These are phyloP conservation scores for Lithophane ornitopus DNA, from an alignment of 2,888 invertebrate genomes.

Conservation along the genomic window DNA sequence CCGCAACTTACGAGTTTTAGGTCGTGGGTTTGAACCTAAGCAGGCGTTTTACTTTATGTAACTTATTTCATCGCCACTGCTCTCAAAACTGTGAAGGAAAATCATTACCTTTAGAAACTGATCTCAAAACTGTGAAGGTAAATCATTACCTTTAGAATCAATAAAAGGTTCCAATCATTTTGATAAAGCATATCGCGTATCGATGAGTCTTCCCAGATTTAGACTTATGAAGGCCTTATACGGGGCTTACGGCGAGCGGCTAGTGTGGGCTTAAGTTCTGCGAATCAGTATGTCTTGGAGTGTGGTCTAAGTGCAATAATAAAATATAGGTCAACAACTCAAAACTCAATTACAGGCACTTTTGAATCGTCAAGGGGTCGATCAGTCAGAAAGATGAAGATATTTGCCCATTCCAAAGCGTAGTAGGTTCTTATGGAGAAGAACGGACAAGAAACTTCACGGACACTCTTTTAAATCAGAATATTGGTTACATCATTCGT, in stretches of 20 bases:
- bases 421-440: background rate
- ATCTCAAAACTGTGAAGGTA: background rate
- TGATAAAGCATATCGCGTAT: slow-evolving; percentile 7
- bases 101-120: too few relatives aligned
- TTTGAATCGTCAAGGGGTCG: background rate
- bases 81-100: background rate
- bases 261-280: slow-evolving; percentile 49
- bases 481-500: background rate
- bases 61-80: background rate
- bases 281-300: slow-evolving; percentile 54
- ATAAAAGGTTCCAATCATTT: slow-evolving; percentile 12
- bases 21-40: background rate
- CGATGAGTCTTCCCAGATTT: slow-evolving; percentile 30
- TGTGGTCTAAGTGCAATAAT: slow-evolving; percentile 44
- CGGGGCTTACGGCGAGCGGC: slow-evolving; percentile 29
- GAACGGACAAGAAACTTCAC: background rate
- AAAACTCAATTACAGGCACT: background rate
- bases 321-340: background rate
- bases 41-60: too few relatives aligned
- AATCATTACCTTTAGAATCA: background rate
- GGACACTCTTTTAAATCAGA: background rate
- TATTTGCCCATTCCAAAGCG: background rate
- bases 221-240: slow-evolving; percentile 33
- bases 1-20: background rate
- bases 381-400: background rate